Base-by-base conservation (phyloP, 1,140 invertebrate genomes). In the Eupristina koningsbergeri region DNA sequence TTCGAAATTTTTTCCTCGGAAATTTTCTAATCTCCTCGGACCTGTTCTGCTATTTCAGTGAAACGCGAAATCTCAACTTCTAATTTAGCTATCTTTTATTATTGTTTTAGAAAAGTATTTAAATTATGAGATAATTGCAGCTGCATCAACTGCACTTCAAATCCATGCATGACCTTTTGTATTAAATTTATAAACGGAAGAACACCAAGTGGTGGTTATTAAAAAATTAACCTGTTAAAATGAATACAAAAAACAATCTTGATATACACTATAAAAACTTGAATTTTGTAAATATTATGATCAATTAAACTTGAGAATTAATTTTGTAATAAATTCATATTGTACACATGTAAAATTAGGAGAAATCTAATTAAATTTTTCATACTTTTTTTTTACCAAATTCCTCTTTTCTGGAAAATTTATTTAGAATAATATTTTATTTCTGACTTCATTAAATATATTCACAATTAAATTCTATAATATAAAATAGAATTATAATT, bases 1-100 rank as follows among this genome's bases (percentile, higher is more conserved):
- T 26, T 45, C 31, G 36, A n/a, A n/a, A n/a, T n/a, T n/a, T n/a
- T 80, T 71, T 71, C 67, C 47, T 58, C 63, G 71, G 78, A 80
- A 80, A 19, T 58, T 80, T 71, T 80, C 67, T 7, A 77, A 22
- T 34, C 0, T 1, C 39, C 69, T 22, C 73, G 45, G 67, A 41
- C 11, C 19, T 19, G 8, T 34, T 31, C 39, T 71, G 11, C 36
- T 9, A n/a, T 41, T 71, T 36, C 22, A 6, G 19, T 22, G 26
- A 41, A 41, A 58, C 53, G 19, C 53, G 22, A 2, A 9, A 9
- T 22, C 13, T 22, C 53, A 22, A 26, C 22, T 50, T 50, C 47
- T 39, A 69, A 69, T 69, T 41, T 41, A n/a, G 13, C n/a, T 71
- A 71, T 19, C 39, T 41, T 41, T 41, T n/a, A 75, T 75, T 75